phyloP scores from a whole-genome alignment of 2,113 vertebrate species.

The Aphyosemion australe region DNA sequence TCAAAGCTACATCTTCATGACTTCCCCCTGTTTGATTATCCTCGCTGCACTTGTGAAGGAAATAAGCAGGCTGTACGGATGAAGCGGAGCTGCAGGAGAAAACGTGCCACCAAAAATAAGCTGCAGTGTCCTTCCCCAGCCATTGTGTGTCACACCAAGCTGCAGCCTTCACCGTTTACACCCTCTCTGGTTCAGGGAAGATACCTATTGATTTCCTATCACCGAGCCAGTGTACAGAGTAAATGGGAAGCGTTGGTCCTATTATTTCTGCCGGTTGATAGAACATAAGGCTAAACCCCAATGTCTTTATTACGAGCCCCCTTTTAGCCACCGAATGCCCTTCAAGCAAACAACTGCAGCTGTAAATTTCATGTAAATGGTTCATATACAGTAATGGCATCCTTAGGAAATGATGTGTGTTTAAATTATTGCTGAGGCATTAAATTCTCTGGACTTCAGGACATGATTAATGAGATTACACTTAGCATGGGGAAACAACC shows the following conservation, averaged over 20 bases:
- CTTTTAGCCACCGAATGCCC: slow-evolving; percentile 13
- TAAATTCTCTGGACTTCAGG: slow-evolving; percentile 43
- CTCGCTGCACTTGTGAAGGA: slow-evolving; percentile 35
- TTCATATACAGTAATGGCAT: slow-evolving; percentile 28
- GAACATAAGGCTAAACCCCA: slow-evolving; percentile 48
- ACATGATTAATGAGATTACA: slow-evolving; percentile 61
- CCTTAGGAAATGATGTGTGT: slow-evolving; percentile 41
- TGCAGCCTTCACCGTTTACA: slow-evolving; percentile 57
- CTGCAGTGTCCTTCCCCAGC: slow-evolving; percentile 52
- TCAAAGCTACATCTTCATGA: slow-evolving; percentile 35
- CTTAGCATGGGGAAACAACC: slow-evolving; percentile 45
- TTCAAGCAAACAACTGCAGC: slow-evolving; percentile 18
- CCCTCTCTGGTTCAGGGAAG: slow-evolving; percentile 57
- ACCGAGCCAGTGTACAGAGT: slow-evolving; percentile 58
- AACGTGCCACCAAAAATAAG: slow-evolving; percentile 39
- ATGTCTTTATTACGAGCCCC: slow-evolving; percentile 51
- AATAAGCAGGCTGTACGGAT: slow-evolving; percentile 36
- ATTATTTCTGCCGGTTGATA: slow-evolving; percentile 68
- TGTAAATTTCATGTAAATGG: slow-evolving; percentile 37
- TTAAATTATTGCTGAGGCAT: slow-evolving; percentile 48
- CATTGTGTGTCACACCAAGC: slow-evolving; percentile 55
- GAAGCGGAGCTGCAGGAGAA: slow-evolving; percentile 36
- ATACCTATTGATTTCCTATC: slow-evolving; percentile 76
- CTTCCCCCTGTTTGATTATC: slow-evolving; percentile 42
- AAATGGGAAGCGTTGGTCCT: slow-evolving; percentile 69